phyloP scores from a whole-genome alignment of 1,140 invertebrate genomes.

The Drosophila teissieri region DNA sequence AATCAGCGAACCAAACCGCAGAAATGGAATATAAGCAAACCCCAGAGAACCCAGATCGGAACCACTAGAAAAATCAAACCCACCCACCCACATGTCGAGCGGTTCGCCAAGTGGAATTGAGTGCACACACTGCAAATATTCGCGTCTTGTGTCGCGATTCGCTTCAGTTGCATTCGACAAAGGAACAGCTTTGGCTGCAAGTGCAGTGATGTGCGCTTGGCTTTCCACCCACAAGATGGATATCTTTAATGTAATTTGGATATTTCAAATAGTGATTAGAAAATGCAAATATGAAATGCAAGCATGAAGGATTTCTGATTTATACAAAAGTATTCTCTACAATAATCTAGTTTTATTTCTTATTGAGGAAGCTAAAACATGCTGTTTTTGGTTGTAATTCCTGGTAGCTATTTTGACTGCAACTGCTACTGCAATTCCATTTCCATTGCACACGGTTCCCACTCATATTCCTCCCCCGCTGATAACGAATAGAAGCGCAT shows the following conservation, averaged over 20 bases:
- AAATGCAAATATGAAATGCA: not conserved
- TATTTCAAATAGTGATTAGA: not conserved
- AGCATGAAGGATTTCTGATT: too few relatives aligned
- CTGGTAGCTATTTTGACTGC: not conserved
- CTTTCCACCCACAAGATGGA: not conserved
- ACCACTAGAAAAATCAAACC: conserved; percentile 50
- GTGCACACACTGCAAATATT: conserved; percentile 30
- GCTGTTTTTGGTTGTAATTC: too few relatives aligned
- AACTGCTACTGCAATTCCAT: not conserved
- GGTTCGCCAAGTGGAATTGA: conserved; percentile 46
- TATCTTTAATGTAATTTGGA: not conserved
- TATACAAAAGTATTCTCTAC: too few relatives aligned
- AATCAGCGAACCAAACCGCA: conserved; percentile 38
- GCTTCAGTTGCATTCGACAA: conserved; percentile 78
- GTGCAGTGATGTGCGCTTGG: conserved; percentile 27
- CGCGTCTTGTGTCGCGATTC: conserved; percentile 63
- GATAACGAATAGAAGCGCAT: conserved; percentile 62
- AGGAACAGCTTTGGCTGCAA: conserved; percentile 35
- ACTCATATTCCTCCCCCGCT: conserved; percentile 19
- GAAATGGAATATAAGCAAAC: conserved; percentile 13
- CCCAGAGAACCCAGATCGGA: conserved; percentile 36
- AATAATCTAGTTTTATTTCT: too few relatives aligned
- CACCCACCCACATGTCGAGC: conserved; percentile 34
- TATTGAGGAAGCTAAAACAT: too few relatives aligned
- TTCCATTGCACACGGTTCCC: conserved; percentile 25